Conservation (phyloP, 2,888 invertebrate genomes). For the Andrena camellia region DNA sequence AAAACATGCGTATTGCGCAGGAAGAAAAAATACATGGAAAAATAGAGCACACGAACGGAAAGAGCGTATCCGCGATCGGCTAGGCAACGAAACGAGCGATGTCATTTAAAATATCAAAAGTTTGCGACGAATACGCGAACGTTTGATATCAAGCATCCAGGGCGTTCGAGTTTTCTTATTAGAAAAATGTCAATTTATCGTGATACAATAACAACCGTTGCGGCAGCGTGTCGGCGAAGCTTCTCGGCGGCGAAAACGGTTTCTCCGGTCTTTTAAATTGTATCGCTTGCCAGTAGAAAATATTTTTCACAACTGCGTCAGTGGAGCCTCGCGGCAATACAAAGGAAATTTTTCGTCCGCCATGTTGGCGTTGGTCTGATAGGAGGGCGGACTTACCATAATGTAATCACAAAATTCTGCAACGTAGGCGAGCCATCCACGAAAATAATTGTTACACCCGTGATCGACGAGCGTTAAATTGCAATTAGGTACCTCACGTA, state of each 20-base stretch:
- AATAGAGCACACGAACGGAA: constrained; percentile 40
- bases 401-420: constrained; percentile 89
- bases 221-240: background rate
- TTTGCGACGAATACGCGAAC: constrained; percentile 60
- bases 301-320: constrained; percentile 69
- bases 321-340: constrained; percentile 70
- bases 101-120: constrained; percentile 65
- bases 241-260: constrained; percentile 24
- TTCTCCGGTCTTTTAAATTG: constrained; percentile 8
- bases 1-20: constrained; percentile 61
- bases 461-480: constrained; percentile 84
- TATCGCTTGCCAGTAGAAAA: constrained; percentile 34
- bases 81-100: constrained; percentile 38
- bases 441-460: constrained; percentile 85
- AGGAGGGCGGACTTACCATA: constrained; percentile 87
- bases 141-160: constrained; percentile 51
- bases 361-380: constrained; percentile 85
- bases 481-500: constrained; percentile 87
- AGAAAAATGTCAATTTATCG: constrained; percentile 53
- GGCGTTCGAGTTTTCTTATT: constrained; percentile 63
- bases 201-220: constrained; percentile 31
- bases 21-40: constrained; percentile 46
- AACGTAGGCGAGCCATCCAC: constrained; percentile 87
- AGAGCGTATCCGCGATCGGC: constrained; percentile 39
- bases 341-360: constrained; percentile 84